Evolutionary conservation across 2,888 invertebrate genomes (phyloP), one percentile per base, ranked within the genome.

Genomic region (Leucozona laternaria): DNA sequence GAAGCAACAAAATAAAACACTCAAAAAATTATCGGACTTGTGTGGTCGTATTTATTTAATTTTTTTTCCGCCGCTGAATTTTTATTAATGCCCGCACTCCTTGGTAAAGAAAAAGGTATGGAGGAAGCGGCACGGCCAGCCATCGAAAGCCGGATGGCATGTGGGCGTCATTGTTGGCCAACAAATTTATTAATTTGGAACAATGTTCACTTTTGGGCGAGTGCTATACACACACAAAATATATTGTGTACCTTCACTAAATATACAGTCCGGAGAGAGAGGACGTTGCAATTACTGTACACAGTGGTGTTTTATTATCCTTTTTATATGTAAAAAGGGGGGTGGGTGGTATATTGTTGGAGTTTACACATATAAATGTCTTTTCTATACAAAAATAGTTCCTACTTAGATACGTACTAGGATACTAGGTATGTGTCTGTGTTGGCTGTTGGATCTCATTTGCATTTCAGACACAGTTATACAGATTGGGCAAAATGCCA

Each of bases 151-250:
- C 60, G 77, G 78, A 79, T 71, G 73, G 82, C 75, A 79, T 75
- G 86, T 86, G 82, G 82, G 86, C 80, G 80, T 73, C 77, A 80
- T 77, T 86, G 81, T 79, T 73, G 81, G 70, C 73, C 86, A 86
- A 86, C 78, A 79, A 75, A 75, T 82, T 82, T 86, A 78, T 79
- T 82, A 86, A 86, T 79, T 82, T 86, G 71, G 78, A 85, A 77
- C 73, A 85, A 77, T 80, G 80, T 85, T 80, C 85, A 80, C 81
- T 85, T 85, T 77, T 64, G 77, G 81, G 78, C 62, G 80, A 70
- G 81, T 73, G n/a, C n/a, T n/a, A n/a, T n/a, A n/a, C n/a, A 73
- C 77, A 77, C 84, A 75, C 50, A 72, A 20, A 17, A 53, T 8
- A 53, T 22, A 50, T 43, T 31, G 48, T 45, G 53, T 45, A 66